Conservation (phyloP, 2,888 invertebrate genomes). For the Melanchra persicariae region DNA sequence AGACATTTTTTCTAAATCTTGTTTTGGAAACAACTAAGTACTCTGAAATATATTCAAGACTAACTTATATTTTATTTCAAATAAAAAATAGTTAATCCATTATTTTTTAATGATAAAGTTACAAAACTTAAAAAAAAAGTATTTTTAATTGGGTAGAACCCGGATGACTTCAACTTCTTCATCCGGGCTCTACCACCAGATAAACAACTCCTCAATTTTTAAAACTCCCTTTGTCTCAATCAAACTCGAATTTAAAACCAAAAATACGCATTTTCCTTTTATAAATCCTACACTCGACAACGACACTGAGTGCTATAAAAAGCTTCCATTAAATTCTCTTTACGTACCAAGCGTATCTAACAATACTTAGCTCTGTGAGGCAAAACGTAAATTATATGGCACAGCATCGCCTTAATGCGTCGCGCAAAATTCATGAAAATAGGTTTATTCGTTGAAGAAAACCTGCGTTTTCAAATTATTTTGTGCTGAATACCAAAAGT, state of each 20-base stretch:
- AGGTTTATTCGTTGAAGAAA: conserved; percentile 45
- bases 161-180: neutral
- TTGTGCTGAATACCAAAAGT: conserved; percentile 10
- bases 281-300: conserved; percentile 47
- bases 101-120: too few species aligned
- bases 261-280: conserved; percentile 36
- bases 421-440: conserved; percentile 61
- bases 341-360: conserved; percentile 51
- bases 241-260: conserved; percentile 32
- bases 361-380: conserved; percentile 56
- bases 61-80: too few species aligned
- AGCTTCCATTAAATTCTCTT: conserved; percentile 57
- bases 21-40: too few species aligned
- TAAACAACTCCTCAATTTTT: conserved; percentile 7
- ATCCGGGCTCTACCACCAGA: neutral
- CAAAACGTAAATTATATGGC: conserved; percentile 68
- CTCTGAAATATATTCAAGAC: too few species aligned
- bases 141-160: too few species aligned
- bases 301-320: conserved; percentile 34
- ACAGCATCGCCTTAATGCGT: conserved; percentile 56
- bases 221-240: conserved; percentile 31
- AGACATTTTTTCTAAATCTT: too few species aligned
- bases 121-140: too few species aligned
- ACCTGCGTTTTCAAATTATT: conserved; percentile 39
- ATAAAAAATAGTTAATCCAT: too few species aligned